These are phyloP conservation scores for Entosphenus tridentatus DNA, from an alignment of 2,113 vertebrate species.

Conservation along the genomic window DNA sequence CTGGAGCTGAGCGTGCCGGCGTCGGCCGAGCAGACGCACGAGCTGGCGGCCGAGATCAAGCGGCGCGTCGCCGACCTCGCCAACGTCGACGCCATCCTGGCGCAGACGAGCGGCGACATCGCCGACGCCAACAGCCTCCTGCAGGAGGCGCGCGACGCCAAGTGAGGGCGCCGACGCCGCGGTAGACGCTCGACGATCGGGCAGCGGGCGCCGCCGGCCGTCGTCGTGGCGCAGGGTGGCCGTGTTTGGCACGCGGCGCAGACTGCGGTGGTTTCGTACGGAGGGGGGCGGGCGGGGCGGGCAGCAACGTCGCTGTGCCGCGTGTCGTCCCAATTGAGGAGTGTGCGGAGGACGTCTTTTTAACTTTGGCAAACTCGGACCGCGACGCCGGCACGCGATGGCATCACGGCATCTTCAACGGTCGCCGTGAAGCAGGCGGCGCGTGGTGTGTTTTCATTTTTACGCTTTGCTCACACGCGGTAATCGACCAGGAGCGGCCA, in stretches of 20 bases:
- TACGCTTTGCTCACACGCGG: too few relatives aligned
- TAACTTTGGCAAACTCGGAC: too few relatives aligned
- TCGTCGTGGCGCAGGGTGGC: not conserved
- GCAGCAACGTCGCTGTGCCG: not conserved
- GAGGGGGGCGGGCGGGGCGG: not conserved
- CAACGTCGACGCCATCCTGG: constrained; percentile 63
- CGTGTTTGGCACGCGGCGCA: not conserved
- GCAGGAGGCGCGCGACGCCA: constrained; percentile 48
- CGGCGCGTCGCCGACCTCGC: constrained; percentile 54
- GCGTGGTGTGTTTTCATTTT: too few relatives aligned
- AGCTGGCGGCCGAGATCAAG: constrained; percentile 63
- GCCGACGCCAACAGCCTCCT: constrained; percentile 47
- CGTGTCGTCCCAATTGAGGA: not conserved
- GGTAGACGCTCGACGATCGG: not conserved
- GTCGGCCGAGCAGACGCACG: constrained; percentile 52
- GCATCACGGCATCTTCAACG: too few relatives aligned
- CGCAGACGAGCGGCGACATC: constrained; percentile 49
- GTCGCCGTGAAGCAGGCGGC: too few relatives aligned
- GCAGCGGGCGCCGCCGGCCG: not conserved
- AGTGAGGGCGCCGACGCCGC: constrained; percentile 20
- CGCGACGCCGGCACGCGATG: too few relatives aligned
- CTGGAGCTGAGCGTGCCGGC: constrained; percentile 74
- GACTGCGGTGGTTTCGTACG: too few relatives aligned
- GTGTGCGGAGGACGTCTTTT: not conserved
- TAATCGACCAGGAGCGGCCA: too few relatives aligned